These are phyloP conservation scores for Bombus haemorrhoidalis DNA, from an alignment of 1,140 invertebrate genomes.

Conservation along the genomic window DNA sequence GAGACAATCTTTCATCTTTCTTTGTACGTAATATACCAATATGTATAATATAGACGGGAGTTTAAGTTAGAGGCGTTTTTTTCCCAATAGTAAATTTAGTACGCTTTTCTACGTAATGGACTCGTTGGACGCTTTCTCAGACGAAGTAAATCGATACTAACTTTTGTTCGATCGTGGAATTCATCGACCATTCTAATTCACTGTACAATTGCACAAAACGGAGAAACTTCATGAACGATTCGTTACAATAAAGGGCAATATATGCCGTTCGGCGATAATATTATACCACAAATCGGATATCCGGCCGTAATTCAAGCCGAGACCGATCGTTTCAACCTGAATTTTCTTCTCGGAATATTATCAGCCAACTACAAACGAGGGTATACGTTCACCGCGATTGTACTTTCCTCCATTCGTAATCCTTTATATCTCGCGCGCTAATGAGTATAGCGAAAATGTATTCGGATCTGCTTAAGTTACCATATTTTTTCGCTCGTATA, in stretches of 20 bases:
- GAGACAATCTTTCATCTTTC: background rate
- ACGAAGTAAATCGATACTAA: background rate
- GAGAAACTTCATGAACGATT: background rate
- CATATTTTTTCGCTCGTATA: background rate
- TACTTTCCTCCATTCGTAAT: background rate
- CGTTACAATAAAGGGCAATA: background rate
- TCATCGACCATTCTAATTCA: background rate
- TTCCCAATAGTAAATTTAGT: too few relatives aligned
- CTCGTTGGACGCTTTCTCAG: background rate
- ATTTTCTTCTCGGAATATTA: constrained; percentile 38
- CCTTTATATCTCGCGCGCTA: constrained; percentile 6
- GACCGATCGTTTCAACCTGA: constrained; percentile 4
- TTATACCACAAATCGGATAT: background rate
- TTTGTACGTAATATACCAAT: background rate
- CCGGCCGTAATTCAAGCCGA: constrained; percentile 17
- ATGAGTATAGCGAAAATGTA: background rate
- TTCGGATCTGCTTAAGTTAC: background rate
- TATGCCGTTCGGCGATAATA: background rate
- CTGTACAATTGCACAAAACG: background rate
- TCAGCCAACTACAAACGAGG: constrained; percentile 38
- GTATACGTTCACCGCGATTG: background rate
- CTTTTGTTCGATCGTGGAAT: background rate
- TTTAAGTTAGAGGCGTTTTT: too few relatives aligned
- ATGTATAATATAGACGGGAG: background rate
- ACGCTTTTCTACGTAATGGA: too few relatives aligned